A percentile compares a stretch with the other conserved stretches of the same genome.
phyloP scores from a whole-genome alignment of 2,113 vertebrate genomes.

The Rhea americana region DNA sequence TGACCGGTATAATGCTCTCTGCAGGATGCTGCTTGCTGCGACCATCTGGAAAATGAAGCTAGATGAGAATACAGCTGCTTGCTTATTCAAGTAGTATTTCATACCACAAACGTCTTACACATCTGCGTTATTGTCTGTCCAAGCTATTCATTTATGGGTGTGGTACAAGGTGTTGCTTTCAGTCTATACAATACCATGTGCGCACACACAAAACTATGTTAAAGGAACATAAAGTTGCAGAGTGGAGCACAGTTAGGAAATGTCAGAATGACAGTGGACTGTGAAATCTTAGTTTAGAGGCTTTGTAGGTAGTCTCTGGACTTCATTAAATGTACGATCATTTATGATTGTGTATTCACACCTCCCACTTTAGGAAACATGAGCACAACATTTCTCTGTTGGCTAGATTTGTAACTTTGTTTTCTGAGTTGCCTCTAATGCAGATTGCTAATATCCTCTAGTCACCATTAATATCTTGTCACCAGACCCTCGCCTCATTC shows the following conservation, averaged over 20 bases:
- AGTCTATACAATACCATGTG: neutral
- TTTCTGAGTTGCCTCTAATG: neutral
- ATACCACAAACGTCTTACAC: slow-evolving; percentile 11
- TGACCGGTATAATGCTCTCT: slow-evolving; percentile 53
- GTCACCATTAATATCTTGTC: neutral
- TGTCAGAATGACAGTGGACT: fast-evolving
- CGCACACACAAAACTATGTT: neutral
- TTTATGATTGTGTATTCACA: neutral
- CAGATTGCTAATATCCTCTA: neutral
- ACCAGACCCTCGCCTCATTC: neutral
- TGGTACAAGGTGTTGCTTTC: neutral
- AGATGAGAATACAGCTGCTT: slow-evolving; percentile 30
- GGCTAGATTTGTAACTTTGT: neutral
- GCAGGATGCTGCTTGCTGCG: slow-evolving; percentile 27
- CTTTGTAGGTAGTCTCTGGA: neutral
- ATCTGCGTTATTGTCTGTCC: slow-evolving; percentile 18
- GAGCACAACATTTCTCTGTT: neutral
- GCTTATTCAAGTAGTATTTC: slow-evolving; percentile 53
- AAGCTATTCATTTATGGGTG: neutral
- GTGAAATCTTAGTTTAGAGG: neutral
- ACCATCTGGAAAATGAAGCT: slow-evolving; percentile 58
- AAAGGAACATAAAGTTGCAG: neutral
- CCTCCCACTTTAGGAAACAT: fast-evolving
- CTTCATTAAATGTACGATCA: neutral
- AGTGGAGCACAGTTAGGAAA: neutral